Percentiles rank a stretch among this genome's conserved stretches.
These are phyloP conservation scores for Laticauda colubrina DNA, from an alignment of 2,113 vertebrate species.

Conservation along the genomic window DNA sequence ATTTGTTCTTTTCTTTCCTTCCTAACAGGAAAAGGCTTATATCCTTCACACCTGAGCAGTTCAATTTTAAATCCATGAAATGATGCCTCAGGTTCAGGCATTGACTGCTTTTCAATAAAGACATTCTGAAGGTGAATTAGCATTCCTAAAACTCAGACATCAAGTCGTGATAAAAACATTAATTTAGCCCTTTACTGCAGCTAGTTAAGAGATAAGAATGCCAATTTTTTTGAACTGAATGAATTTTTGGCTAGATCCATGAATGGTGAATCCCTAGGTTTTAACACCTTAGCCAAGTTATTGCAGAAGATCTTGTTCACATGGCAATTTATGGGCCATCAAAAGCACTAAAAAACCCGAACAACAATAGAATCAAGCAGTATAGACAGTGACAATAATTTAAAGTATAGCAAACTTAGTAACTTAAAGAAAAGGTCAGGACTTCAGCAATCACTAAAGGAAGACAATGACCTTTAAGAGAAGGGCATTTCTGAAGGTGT, in stretches of 20 bases:
- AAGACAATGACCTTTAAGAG: background rate
- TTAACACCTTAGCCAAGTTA: background rate
- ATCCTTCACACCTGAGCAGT: background rate
- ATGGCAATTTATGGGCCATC: background rate
- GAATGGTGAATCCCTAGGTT: background rate
- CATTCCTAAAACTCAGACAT: slow-evolving; percentile 11
- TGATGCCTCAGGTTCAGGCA: background rate
- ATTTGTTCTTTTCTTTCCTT: slow-evolving; percentile 9
- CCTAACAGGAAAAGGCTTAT: background rate
- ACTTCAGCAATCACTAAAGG: background rate
- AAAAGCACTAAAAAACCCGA: background rate
- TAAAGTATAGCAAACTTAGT: background rate
- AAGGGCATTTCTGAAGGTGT: background rate
- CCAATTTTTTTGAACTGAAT: background rate
- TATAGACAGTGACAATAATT: background rate
- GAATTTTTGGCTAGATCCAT: background rate
- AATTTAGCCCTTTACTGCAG: background rate
- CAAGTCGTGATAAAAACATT: background rate
- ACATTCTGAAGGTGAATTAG: slow-evolving; percentile 23
- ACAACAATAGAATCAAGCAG: background rate
- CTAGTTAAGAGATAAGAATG: background rate
- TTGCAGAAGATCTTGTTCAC: background rate
- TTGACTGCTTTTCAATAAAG: slow-evolving; percentile 5
- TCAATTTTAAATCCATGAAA: slow-evolving; percentile 24
- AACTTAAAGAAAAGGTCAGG: background rate